Conservation (phyloP, 1,140 invertebrate genomes). For the Drosophila sp. region DNA sequence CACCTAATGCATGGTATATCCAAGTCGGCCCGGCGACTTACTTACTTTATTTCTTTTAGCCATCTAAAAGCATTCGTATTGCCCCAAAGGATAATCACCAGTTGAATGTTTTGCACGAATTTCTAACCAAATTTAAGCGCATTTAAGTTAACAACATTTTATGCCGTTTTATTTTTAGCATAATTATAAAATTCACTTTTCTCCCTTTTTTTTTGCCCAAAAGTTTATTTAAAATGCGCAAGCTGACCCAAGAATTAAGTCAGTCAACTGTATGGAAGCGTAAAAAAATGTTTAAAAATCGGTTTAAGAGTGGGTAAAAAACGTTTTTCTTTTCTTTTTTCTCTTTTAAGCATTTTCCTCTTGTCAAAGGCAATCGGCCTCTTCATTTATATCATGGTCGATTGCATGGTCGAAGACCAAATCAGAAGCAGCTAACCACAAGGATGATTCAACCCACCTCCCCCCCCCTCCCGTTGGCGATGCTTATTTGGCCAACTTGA, state of each 20-base stretch:
- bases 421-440: conserved; percentile 59
- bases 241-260: conserved; percentile 62
- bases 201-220: background rate
- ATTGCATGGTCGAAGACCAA: conserved; percentile 63
- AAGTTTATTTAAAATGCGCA: conserved; percentile 69
- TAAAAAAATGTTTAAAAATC: conserved; percentile 66
- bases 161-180: background rate
- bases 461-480: background rate
- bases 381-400: conserved; percentile 73
- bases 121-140: too few relatives aligned
- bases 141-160: too few relatives aligned
- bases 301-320: conserved; percentile 2
- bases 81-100: background rate
- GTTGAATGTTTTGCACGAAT: background rate
- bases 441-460: background rate
- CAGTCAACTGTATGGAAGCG: conserved; percentile 75
- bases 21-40: too few relatives aligned
- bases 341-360: conserved; percentile 12
- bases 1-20: too few relatives aligned
- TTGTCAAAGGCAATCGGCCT: conserved; percentile 29
- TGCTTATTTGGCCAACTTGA: conserved; percentile 52
- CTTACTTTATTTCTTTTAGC: too few relatives aligned
- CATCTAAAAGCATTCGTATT: background rate
- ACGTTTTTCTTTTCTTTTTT: conserved; percentile 4
- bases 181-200: background rate